Conservation (phyloP, 2,797 vertebrate genomes). For the Lepus townsendii region DNA sequence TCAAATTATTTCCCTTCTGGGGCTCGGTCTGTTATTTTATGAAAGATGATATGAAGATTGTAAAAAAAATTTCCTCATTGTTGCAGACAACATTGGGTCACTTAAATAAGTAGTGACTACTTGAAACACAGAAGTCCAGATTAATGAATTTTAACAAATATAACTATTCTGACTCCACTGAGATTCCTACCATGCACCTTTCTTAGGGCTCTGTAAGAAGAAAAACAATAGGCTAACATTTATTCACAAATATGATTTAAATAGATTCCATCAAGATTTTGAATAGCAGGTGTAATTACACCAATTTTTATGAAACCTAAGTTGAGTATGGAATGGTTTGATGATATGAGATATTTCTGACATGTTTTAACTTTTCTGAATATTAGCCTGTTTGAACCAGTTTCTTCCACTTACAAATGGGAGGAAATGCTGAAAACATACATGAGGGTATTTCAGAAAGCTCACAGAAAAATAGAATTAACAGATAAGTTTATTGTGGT, state of each 20-base stretch:
- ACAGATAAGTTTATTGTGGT: too few species aligned
- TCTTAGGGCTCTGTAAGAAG: neutral
- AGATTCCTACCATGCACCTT: neutral
- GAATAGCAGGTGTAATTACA: neutral
- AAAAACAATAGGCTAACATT: neutral
- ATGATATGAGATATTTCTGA: neutral
- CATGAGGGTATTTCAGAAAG: neutral
- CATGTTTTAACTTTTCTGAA: neutral
- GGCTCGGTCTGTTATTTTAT: neutral
- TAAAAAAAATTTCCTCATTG: neutral
- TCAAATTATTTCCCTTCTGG: neutral
- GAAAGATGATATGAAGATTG: neutral
- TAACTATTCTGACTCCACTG: neutral
- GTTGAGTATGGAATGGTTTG: neutral
- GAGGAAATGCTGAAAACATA: neutral
- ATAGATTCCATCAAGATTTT: neutral
- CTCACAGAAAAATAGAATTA: too few species aligned
- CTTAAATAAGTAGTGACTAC: neutral
- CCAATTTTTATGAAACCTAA: constrained; percentile 27
- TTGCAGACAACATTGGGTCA: neutral
- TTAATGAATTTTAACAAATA: neutral
- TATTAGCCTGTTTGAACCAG: neutral
- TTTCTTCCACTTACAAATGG: neutral
- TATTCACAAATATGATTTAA: neutral
- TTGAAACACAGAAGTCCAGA: neutral